A percentile compares a stretch with the other conserved stretches of the same genome.
Conservation (phyloP, 2,888 invertebrate genomes). For the Yponomeuta malinellus region DNA sequence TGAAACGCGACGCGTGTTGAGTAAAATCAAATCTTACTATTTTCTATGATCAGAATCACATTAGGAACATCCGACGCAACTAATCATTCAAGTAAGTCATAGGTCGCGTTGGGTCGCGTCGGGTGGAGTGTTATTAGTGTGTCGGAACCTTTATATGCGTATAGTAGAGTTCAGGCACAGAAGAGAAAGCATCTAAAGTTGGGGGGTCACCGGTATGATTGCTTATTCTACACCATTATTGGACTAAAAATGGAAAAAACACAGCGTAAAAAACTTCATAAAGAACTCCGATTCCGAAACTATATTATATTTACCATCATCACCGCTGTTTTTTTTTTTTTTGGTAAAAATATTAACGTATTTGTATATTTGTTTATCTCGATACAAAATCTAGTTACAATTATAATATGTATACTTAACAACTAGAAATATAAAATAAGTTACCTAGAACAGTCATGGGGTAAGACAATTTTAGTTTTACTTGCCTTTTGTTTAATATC, state of each 20-base stretch:
- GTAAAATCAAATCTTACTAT: too few relatives aligned
- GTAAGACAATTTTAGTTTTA: constrained; percentile 19
- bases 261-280: background rate
- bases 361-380: constrained; percentile 59
- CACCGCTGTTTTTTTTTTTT: constrained; percentile 22
- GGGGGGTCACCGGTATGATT: too few relatives aligned
- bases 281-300: background rate
- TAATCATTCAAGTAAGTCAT: too few relatives aligned
- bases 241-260: background rate
- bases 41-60: too few relatives aligned
- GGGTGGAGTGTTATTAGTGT: too few relatives aligned
- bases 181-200: too few relatives aligned
- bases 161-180: too few relatives aligned
- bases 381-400: constrained; percentile 59
- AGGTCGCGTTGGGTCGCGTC: too few relatives aligned
- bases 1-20: too few relatives aligned
- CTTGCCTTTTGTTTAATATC: constrained; percentile 19
- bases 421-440: constrained; percentile 1
- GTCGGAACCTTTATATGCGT: too few relatives aligned
- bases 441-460: constrained; percentile 9
- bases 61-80: too few relatives aligned
- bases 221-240: background rate
- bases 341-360: constrained; percentile 39
- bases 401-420: constrained; percentile 27
- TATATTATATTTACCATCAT: background rate